A percentile compares a stretch with the other conserved stretches of the same genome.
phyloP scores from a whole-genome alignment of 2,888 invertebrate genomes.

The Calephelis perditalis region DNA sequence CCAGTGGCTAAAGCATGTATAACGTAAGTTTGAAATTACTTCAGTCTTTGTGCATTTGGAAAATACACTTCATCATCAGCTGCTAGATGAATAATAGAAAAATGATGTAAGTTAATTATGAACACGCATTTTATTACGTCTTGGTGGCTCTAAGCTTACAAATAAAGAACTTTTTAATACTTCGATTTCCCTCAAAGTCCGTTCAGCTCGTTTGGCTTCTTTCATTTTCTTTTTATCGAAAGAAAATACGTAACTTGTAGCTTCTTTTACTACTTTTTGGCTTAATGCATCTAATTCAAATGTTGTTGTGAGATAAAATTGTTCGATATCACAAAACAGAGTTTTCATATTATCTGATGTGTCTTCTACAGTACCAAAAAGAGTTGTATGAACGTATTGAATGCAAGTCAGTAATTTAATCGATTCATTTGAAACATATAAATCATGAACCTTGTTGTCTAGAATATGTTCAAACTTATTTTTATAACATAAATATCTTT shows the following conservation, averaged over 20 bases:
- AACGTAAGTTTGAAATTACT: too few species aligned
- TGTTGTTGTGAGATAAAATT: constrained; percentile 30
- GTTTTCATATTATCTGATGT: constrained; percentile 35
- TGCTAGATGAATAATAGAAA: too few species aligned
- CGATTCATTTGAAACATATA: constrained; percentile 36
- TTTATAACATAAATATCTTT: constrained; percentile 32
- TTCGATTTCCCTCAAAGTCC: constrained; percentile 35
- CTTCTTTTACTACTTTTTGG: constrained; percentile 34
- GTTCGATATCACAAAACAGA: constrained; percentile 36
- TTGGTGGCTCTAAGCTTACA: constrained; percentile 38
- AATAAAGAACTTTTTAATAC: constrained; percentile 36
- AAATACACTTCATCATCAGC: too few species aligned
- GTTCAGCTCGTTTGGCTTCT: constrained; percentile 36
- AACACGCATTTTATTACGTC: constrained; percentile 17
- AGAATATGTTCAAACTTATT: constrained; percentile 34
- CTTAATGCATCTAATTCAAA: constrained; percentile 34
- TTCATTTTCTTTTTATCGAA: constrained; percentile 36
- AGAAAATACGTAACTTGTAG: constrained; percentile 33
- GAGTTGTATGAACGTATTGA: constrained; percentile 34
- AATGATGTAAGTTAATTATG: too few species aligned
- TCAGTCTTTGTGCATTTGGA: too few species aligned
- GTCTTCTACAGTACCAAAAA: constrained; percentile 35
- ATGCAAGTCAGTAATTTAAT: constrained; percentile 39
- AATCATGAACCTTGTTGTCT: constrained; percentile 33
- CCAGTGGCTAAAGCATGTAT: too few species aligned